Percentiles rank a stretch among this genome's conserved stretches.
These are phyloP conservation scores for Hyaena hyaena DNA, from an alignment of 2,113 vertebrate species.

Conservation along the genomic window DNA sequence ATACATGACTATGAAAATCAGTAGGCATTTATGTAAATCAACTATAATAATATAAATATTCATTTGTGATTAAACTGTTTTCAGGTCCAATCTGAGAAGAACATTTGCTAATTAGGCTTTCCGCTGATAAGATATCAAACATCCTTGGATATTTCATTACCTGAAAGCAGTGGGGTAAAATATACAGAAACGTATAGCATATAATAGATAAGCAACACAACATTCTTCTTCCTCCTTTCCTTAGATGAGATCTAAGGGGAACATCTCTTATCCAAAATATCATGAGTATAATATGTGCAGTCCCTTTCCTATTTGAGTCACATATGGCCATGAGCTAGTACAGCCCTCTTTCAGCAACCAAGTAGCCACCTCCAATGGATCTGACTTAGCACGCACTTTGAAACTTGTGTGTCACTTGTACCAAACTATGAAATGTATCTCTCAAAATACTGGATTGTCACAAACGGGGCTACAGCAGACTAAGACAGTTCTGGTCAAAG, in stretches of 20 bases:
- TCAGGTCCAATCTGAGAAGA: background rate
- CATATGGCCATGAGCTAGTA: background rate
- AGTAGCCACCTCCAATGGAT: background rate
- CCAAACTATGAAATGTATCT: background rate
- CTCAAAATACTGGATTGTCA: background rate
- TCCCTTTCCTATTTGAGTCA: background rate
- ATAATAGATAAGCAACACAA: background rate
- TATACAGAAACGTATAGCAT: background rate
- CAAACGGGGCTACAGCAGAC: background rate
- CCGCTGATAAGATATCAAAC: background rate
- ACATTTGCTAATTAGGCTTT: conserved; percentile 26
- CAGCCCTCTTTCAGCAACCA: background rate
- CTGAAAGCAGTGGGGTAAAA: background rate
- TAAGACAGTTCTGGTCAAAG: background rate
- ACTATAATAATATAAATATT: conserved; percentile 8
- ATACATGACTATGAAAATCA: conserved; percentile 47
- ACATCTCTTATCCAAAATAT: background rate
- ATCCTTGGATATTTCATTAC: background rate
- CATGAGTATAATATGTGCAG: background rate
- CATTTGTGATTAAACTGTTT: background rate
- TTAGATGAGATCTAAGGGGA: background rate
- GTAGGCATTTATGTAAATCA: conserved; percentile 49
- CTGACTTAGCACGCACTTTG: background rate
- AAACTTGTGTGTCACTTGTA: background rate
- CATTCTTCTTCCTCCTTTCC: background rate